phyloP scores from a whole-genome alignment of 2,113 vertebrate genomes.

The Ascaphus truei region DNA sequence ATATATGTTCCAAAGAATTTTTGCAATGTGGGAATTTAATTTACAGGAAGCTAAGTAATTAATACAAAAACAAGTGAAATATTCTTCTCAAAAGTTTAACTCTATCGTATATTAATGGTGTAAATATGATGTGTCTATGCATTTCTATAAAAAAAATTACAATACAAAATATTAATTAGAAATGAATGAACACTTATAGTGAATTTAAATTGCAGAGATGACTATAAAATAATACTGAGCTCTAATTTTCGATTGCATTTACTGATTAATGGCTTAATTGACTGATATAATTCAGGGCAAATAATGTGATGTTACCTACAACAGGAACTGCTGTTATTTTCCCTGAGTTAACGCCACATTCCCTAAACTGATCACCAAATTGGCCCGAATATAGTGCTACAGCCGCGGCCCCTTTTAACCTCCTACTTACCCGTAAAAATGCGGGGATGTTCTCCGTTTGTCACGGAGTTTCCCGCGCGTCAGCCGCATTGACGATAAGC shows the following conservation, averaged over 20 bases:
- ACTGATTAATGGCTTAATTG: background rate
- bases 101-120: background rate
- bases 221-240: background rate
- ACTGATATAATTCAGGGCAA: background rate
- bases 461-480: too few relatives aligned
- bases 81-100: background rate
- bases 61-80: constrained; percentile 1
- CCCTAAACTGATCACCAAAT: too few relatives aligned
- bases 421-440: too few relatives aligned
- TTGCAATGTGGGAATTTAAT: constrained; percentile 18
- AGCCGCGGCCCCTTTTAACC: too few relatives aligned
- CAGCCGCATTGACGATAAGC: too few relatives aligned
- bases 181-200: background rate
- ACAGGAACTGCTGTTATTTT: too few relatives aligned
- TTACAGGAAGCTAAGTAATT: constrained; percentile 7
- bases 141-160: background rate
- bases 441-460: too few relatives aligned
- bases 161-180: background rate
- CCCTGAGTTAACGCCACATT: too few relatives aligned
- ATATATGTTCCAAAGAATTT: constrained; percentile 18
- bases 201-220: background rate
- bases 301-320: too few relatives aligned
- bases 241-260: background rate
- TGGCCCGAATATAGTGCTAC: too few relatives aligned
- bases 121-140: background rate